These are phyloP conservation scores for Caenorhabditis doughertyi DNA, from an alignment of 2,888 invertebrate species.

Conservation along the genomic window DNA sequence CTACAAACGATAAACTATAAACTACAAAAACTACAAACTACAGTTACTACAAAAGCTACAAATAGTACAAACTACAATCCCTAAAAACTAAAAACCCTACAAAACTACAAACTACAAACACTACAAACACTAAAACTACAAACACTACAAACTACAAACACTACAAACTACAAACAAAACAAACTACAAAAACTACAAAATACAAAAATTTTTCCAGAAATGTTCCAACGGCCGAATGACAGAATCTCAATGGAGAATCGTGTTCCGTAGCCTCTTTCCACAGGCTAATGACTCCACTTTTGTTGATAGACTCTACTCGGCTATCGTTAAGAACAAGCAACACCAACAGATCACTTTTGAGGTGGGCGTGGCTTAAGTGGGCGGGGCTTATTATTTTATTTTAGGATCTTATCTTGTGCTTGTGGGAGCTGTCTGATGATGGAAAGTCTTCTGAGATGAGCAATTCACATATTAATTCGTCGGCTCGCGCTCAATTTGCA, in stretches of 20 bases:
- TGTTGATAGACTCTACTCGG: slow-evolving; percentile 76
- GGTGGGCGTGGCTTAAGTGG: slow-evolving; percentile 22
- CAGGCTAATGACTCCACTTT: slow-evolving; percentile 76
- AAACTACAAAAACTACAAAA: no score
- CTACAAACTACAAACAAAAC: no score
- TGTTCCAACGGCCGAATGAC: slow-evolving; percentile 79
- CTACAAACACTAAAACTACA: no score
- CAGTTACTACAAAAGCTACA: no score
- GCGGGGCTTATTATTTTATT: background rate
- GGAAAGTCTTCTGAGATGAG: slow-evolving; percentile 59
- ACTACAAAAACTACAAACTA: no score
- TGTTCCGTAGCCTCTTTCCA: slow-evolving; percentile 78
- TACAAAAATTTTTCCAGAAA: slow-evolving; percentile 59
- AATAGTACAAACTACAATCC: no score
- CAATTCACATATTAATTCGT: slow-evolving; percentile 64
- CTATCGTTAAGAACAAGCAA: slow-evolving; percentile 73
- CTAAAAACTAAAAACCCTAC: no score
- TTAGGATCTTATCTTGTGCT: slow-evolving; percentile 75
- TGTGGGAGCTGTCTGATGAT: slow-evolving; percentile 73
- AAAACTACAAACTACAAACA: no score
- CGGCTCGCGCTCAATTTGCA: slow-evolving; percentile 76
- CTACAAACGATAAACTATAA: no score
- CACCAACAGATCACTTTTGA: slow-evolving; percentile 75
- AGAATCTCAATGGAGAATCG: slow-evolving; percentile 74
- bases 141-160: no score